Base-by-base conservation (phyloP, 2,888 invertebrate genomes). In the Ceriagrion tenellum region DNA sequence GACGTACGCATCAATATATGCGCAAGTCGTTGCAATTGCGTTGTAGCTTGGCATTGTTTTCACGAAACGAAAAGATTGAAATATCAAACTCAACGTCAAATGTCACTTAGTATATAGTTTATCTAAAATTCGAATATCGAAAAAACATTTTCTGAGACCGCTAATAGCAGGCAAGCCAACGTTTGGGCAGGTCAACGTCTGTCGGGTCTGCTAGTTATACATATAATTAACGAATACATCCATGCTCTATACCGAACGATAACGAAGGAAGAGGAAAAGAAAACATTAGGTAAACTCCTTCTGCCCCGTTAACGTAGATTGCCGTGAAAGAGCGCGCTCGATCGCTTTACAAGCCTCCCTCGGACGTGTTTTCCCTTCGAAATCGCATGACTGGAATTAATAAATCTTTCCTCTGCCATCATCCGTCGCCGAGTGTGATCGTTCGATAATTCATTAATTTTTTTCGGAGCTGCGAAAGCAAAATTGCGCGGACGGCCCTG, bases 371-470 rank as follows among this genome's bases (percentile, higher is more conserved):
- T 69, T 69, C n/a, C 69, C n/a, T 69, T 69, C 69, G 20, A 69
- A 69, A 69, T 69, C 69, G 69, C 69, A 69, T 69, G 69, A n/a
- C 69, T 26, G n/a, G 69, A n/a, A 10, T n/a, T n/a, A 69, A 69
- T 69, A 69, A 69, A 69, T 69, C 69, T 12, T n/a, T 26, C 10
- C 26, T 26, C 69, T 26, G n/a, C 69, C 69, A 69, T n/a, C 69
- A 16, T 59, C 59, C n/a, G 69, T n/a, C 69, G 69, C 69, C 20
- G 26, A 26, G 18, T 20, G n/a, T n/a, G 69, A 69, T 69, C 69
- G 69, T n/a, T 69, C 69, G n/a, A 69, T 69, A 69, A 69, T 69
- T 69, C 69, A 69, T 69, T 69, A 69, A 69, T 69, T 69, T 69
- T 69, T 69, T 69, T 59, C 20, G 2, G 13, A 69, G n/a, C 69